A percentile compares a stretch with the other conserved stretches of the same genome.
phyloP scores from a whole-genome alignment of 2,797 vertebrate genomes.

The Pteropus rufus region DNA sequence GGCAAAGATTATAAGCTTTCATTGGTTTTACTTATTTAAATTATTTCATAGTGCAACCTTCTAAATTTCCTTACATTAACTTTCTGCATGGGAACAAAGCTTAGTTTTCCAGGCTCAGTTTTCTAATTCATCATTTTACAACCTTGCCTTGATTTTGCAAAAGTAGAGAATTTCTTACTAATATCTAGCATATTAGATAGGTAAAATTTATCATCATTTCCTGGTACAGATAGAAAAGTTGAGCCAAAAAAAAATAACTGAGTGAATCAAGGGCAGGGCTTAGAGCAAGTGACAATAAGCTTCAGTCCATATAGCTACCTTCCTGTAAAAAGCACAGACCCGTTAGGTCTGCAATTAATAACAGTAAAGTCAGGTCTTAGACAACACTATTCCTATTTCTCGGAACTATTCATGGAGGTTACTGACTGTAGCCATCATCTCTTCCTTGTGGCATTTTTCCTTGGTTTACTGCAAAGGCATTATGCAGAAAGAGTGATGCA shows the following conservation, averaged over 20 bases:
- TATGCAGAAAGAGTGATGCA: conserved; percentile 51
- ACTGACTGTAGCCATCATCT: background rate
- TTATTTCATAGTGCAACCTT: background rate
- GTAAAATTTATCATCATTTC: background rate
- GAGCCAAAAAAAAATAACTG: background rate
- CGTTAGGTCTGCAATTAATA: background rate
- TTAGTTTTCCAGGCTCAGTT: background rate
- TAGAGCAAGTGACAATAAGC: background rate
- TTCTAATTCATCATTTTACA: background rate
- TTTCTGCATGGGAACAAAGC: background rate
- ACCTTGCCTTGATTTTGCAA: background rate
- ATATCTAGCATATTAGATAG: background rate
- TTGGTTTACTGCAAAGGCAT: background rate
- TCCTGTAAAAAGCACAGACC: background rate
- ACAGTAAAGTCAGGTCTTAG: background rate
- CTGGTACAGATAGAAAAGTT: background rate
- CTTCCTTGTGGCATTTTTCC: background rate
- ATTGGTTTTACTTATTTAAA: background rate
- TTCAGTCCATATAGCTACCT: background rate
- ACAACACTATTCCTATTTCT: background rate
- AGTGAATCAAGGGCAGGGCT: background rate
- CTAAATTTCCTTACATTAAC: background rate
- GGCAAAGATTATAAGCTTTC: background rate
- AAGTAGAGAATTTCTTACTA: background rate
- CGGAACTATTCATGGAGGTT: background rate